Conservation (phyloP, 2,888 invertebrate genomes). For the Tinea pellionella region DNA sequence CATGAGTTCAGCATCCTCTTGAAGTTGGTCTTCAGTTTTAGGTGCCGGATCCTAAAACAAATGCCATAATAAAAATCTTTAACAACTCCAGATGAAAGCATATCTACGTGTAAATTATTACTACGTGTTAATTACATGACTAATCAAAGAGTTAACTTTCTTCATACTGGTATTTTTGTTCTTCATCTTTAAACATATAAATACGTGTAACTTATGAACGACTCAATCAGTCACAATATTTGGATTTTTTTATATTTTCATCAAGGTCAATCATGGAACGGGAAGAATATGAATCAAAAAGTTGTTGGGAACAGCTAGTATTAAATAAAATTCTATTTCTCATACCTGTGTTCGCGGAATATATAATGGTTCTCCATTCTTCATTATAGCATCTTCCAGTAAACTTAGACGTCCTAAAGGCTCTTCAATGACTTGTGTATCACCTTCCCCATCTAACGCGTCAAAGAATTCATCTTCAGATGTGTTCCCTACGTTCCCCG, state of each 20-base stretch:
- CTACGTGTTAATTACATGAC: conserved; percentile 53
- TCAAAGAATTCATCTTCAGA: conserved; percentile 84
- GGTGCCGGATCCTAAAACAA: conserved; percentile 86
- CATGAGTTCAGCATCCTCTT: conserved; percentile 92
- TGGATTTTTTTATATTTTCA: too few species aligned
- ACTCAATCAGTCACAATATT: too few species aligned
- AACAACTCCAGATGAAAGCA: not conserved
- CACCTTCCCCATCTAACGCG: conserved; percentile 71
- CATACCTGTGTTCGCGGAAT: conserved; percentile 55
- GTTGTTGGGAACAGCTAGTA: too few species aligned
- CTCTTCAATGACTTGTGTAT: conserved; percentile 50
- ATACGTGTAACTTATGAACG: too few species aligned
- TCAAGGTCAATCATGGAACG: too few species aligned
- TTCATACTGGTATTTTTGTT: too few species aligned
- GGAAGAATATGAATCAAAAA: too few species aligned
- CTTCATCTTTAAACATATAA: too few species aligned
- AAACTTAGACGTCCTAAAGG: conserved; percentile 47
- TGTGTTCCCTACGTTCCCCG: conserved; percentile 37
- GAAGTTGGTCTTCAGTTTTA: conserved; percentile 96
- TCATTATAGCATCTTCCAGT: conserved; percentile 46
- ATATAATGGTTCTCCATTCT: conserved; percentile 52
- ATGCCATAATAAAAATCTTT: not conserved
- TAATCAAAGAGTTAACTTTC: not conserved
- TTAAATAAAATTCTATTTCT: not conserved
- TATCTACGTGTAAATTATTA: conserved; percentile 49